Evolutionary conservation across 2,797 vertebrate genomes (phyloP).

Genomic region (Takifugu ocellatus): DNA sequence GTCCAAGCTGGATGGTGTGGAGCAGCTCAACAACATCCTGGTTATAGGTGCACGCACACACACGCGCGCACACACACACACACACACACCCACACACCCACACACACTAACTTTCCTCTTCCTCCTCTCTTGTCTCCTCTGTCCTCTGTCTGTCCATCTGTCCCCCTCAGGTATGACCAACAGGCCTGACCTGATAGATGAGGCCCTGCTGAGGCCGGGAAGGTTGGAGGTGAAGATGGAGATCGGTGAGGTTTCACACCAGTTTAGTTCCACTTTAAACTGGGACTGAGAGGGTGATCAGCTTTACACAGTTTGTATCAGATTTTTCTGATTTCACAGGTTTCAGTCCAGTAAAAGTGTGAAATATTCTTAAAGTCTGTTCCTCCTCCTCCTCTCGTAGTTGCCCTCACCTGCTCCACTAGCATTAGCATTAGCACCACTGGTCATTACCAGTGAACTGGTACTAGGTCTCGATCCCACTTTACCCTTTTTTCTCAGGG

Average conservation of each 20-base stretch:
- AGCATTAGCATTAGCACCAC: no score
- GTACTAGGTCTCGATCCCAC: background rate
- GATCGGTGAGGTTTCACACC: constrained; percentile 81
- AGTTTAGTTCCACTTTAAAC: background rate
- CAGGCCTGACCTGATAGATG: constrained; percentile 95
- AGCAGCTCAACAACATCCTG: constrained; percentile 98
- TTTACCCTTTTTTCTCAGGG: constrained; percentile 64
- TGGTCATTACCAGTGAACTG: background rate
- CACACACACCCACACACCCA: background rate
- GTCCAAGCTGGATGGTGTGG: constrained; percentile 95
- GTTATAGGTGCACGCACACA: constrained; percentile 80
- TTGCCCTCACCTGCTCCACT: no score
- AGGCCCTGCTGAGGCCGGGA: constrained; percentile 91
- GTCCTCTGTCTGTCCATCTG: constrained; percentile 23
- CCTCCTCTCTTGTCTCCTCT: constrained; percentile 12
- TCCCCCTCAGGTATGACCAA: constrained; percentile 91
- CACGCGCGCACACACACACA: background rate
- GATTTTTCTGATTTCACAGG: no score
- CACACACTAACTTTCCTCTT: background rate
- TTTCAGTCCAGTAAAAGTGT: no score
- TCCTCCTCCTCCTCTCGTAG: no score
- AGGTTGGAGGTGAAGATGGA: constrained; percentile 98
- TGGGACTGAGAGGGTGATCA: no score
- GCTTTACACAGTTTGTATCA: no score
- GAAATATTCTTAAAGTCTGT: no score